A percentile compares a stretch with the other conserved stretches of the same genome.
Evolutionary conservation across 2,888 invertebrate species (phyloP).

Genomic region (Saturnia japonica): DNA sequence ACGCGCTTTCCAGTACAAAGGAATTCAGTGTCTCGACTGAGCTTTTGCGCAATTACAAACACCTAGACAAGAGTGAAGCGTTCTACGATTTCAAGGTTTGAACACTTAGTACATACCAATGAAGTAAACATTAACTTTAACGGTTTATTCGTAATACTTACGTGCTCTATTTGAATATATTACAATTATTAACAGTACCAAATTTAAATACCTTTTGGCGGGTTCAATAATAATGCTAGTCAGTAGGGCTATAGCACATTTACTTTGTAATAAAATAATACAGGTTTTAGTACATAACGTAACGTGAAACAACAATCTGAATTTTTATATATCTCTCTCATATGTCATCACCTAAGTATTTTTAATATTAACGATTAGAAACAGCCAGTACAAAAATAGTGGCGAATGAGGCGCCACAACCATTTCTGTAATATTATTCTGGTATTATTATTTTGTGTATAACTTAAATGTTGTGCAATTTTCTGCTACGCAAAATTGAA

Average conservation of each 20-base stretch:
- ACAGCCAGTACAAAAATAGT: too few relatives aligned
- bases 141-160: background rate
- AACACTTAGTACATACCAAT: conserved; percentile 21
- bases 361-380: too few relatives aligned
- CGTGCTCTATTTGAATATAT: background rate
- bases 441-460: background rate
- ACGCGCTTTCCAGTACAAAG: conserved; percentile 89
- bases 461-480: too few relatives aligned
- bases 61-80: conserved; percentile 84
- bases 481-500: too few relatives aligned
- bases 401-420: too few relatives aligned
- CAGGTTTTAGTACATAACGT: too few relatives aligned
- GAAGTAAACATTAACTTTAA: conserved; percentile 2
- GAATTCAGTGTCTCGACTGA: conserved; percentile 90
- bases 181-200: background rate
- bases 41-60: conserved; percentile 87
- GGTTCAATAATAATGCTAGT: too few relatives aligned
- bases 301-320: too few relatives aligned
- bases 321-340: too few relatives aligned
- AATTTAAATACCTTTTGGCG: background rate
- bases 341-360: too few relatives aligned
- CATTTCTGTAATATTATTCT: background rate
- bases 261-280: too few relatives aligned
- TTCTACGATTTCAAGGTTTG: conserved; percentile 87
- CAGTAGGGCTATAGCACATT: too few relatives aligned